A percentile compares a stretch with the other conserved stretches of the same genome.
Conservation (phyloP, 2,888 invertebrate species). For the Papilio elwesi region DNA sequence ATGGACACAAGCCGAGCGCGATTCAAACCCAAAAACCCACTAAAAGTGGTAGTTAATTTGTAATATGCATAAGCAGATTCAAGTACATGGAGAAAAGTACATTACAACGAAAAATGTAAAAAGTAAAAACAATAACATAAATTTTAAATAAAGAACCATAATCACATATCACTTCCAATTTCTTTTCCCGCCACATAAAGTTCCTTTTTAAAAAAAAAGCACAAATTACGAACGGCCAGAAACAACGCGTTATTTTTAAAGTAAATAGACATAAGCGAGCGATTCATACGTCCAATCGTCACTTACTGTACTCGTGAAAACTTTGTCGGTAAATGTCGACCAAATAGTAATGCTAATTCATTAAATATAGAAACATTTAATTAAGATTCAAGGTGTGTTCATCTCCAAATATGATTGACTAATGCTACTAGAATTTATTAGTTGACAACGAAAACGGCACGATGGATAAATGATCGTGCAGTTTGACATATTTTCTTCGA, state of each 20-base stretch:
- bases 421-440: slow-evolving; percentile 53
- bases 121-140: not conserved
- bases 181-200: not conserved
- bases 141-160: not conserved
- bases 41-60: too few species aligned
- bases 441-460: slow-evolving; percentile 59
- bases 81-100: too few species aligned
- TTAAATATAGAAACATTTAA: slow-evolving; percentile 41
- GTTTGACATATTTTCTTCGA: slow-evolving; percentile 30
- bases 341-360: slow-evolving; percentile 43
- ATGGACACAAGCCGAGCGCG: too few species aligned
- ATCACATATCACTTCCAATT: slow-evolving; percentile 2
- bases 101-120: not conserved
- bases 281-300: slow-evolving; percentile 28
- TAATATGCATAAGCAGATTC: too few species aligned
- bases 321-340: slow-evolving; percentile 42
- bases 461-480: slow-evolving; percentile 70
- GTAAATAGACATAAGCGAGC: slow-evolving; percentile 19
- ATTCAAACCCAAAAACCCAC: too few species aligned
- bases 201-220: slow-evolving; percentile 1
- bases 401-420: slow-evolving; percentile 58
- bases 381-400: slow-evolving; percentile 44
- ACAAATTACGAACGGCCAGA: slow-evolving; percentile 27
- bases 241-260: slow-evolving; percentile 31
- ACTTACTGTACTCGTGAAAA: slow-evolving; percentile 41